Base-by-base conservation (phyloP, 2,113 vertebrate genomes). In the Saimiri boliviensis region DNA sequence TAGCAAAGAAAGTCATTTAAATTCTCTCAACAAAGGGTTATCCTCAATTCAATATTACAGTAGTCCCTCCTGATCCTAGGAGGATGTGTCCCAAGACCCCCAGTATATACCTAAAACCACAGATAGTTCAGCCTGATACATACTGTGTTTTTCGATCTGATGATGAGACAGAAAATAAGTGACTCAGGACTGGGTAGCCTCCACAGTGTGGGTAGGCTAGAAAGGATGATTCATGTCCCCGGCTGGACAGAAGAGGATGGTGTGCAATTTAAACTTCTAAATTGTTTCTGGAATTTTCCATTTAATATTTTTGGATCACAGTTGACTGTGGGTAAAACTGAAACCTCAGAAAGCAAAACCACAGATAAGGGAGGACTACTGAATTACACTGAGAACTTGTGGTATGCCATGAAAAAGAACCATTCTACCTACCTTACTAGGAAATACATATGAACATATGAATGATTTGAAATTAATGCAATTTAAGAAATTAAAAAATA, bases 1-100 rank as follows among this genome's bases (percentile, higher is more conserved):
- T 8, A 88, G 25, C 37, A 93, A 49, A 92, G 20, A 86, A 92
- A 63, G 76, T 80, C 12, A 93, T 79, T 76, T 70, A 95, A 86
- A 77, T 89, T 27, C 45, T 91, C 63, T 86, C 27, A 30, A 73
- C 30, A 40, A 56, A 80, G 3, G 5, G 10, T 82, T 83, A n/a
- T 37, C 13, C 9, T 63, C 45, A 73, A 74, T 74, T 54, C 25
- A 95, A 13, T 47, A 52, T 58, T 73, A 77, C 74, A 77, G 13
- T 47, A 47, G 42, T 77, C 7, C 7, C 74, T 77, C 42, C 42
- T 47, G 27, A 77, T 77, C 42, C 42, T 47, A 47, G 14, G 42
- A 77, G 74, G 14, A 9, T 77, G 27, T 27, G 27, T 77, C 47
- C 74, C 4, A 47, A 77, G 27, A 77, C 1, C 8, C 14, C 42